These are phyloP conservation scores for Tinea pellionella DNA, from an alignment of 2,888 invertebrate genomes.

Conservation along the genomic window DNA sequence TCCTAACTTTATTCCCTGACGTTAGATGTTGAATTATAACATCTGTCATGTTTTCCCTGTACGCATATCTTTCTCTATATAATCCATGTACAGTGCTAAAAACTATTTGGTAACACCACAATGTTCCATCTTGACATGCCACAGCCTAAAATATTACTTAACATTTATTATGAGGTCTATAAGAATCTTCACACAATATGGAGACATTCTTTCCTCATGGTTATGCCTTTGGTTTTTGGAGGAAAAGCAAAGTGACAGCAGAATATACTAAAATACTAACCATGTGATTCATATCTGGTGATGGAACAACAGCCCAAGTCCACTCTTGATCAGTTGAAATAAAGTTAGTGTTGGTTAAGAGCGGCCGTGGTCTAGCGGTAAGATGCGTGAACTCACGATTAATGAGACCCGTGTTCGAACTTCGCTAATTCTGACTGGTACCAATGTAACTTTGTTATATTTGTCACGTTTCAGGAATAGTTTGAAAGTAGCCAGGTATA, in stretches of 20 bases:
- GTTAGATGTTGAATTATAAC: constrained; percentile 82
- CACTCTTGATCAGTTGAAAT: constrained; percentile 48
- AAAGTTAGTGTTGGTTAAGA: constrained; percentile 50
- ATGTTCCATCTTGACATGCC: constrained; percentile 96
- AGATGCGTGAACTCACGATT: too few species aligned
- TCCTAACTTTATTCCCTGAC: constrained; percentile 73
- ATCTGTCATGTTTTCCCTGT: constrained; percentile 98
- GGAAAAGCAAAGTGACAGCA: too few species aligned
- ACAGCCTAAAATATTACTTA: constrained; percentile 58
- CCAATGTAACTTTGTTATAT: too few species aligned
- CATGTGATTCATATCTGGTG: constrained; percentile 37
- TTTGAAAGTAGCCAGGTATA: too few species aligned
- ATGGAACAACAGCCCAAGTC: constrained; percentile 56
- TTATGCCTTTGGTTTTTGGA: background rate
- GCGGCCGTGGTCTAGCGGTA: too few species aligned
- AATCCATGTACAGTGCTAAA: constrained; percentile 96
- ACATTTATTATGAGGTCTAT: background rate
- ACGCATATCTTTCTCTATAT: constrained; percentile 93
- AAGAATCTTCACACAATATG: background rate
- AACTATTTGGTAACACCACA: constrained; percentile 91
- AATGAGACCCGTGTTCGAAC: too few species aligned
- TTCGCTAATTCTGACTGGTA: too few species aligned
- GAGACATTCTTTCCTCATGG: background rate
- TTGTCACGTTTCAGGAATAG: too few species aligned
- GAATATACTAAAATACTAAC: constrained; percentile 29